These are phyloP conservation scores for Drosophila lacicola DNA, from an alignment of 2,888 invertebrate species.

Conservation along the genomic window DNA sequence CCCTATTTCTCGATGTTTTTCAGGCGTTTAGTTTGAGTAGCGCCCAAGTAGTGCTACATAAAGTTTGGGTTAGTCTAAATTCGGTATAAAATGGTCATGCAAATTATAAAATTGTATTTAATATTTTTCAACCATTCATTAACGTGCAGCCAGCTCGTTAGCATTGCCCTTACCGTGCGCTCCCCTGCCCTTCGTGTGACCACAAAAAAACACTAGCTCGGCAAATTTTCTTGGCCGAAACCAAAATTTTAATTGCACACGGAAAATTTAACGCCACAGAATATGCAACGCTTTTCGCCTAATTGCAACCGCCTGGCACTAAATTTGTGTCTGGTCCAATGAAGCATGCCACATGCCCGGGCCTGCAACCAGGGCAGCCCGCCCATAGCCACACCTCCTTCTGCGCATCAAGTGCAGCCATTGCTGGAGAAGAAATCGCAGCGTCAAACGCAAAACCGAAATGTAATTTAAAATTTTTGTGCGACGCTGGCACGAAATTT, in stretches of 20 bases:
- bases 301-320: conserved; percentile 64
- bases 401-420: conserved; percentile 3
- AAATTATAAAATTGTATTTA: not conserved
- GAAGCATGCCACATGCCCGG: conserved; percentile 48
- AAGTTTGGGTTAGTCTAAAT: not conserved
- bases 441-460: conserved; percentile 42
- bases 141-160: conserved; percentile 31
- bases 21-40: not conserved
- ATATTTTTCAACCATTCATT: conserved; percentile 27
- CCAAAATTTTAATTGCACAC: conserved; percentile 67
- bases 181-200: not conserved
- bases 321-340: conserved; percentile 57
- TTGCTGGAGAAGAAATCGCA: conserved; percentile 28
- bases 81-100: not conserved
- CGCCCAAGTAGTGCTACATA: not conserved
- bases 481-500: conserved; percentile 49
- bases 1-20: no score
- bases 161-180: not conserved
- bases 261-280: conserved; percentile 48
- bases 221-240: conserved; percentile 33
- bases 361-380: not conserved
- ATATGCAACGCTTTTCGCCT: conserved; percentile 67
- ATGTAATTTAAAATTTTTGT: conserved; percentile 65
- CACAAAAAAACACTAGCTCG: conserved; percentile 7
- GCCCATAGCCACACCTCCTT: not conserved